These are phyloP conservation scores for Phyllotreta cruciferae DNA, from an alignment of 2,888 invertebrate genomes.

Conservation along the genomic window DNA sequence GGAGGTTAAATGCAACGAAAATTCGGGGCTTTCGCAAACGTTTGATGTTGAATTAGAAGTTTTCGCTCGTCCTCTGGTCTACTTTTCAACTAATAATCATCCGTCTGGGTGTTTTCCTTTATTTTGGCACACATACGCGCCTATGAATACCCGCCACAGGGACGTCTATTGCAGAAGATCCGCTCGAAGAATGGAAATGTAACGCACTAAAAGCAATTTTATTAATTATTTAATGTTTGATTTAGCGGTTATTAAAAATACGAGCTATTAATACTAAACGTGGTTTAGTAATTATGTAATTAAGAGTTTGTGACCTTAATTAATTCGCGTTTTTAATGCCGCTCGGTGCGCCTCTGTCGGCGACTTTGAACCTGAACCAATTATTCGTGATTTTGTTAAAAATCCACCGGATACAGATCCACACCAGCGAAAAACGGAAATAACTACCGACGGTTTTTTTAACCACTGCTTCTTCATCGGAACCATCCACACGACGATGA, in stretches of 20 bases:
- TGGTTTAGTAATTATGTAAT: no score
- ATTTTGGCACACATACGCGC: constrained; percentile 31
- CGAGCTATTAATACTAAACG: no score
- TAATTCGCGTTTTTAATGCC: neutral
- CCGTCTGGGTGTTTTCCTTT: constrained; percentile 29
- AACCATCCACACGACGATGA: constrained; percentile 7
- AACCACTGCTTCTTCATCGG: constrained; percentile 7
- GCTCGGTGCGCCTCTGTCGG: neutral
- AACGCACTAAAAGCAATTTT: no score
- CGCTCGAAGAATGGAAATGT: no score
- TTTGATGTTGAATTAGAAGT: constrained; percentile 26
- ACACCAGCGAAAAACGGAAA: constrained; percentile 24
- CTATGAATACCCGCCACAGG: no score
- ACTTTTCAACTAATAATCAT: constrained; percentile 25
- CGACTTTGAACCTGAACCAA: constrained; percentile 22
- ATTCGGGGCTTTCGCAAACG: neutral
- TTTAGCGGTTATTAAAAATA: no score
- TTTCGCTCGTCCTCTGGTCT: constrained; percentile 17
- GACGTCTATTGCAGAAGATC: no score
- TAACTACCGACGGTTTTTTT: constrained; percentile 25
- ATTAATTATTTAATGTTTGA: no score
- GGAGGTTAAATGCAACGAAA: no score
- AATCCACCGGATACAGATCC: constrained; percentile 26
- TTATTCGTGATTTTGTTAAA: constrained; percentile 24
- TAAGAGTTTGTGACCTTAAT: no score